phyloP scores from a whole-genome alignment of 1,140 invertebrate genomes.

The Oryzaephilus surinamensis region DNA sequence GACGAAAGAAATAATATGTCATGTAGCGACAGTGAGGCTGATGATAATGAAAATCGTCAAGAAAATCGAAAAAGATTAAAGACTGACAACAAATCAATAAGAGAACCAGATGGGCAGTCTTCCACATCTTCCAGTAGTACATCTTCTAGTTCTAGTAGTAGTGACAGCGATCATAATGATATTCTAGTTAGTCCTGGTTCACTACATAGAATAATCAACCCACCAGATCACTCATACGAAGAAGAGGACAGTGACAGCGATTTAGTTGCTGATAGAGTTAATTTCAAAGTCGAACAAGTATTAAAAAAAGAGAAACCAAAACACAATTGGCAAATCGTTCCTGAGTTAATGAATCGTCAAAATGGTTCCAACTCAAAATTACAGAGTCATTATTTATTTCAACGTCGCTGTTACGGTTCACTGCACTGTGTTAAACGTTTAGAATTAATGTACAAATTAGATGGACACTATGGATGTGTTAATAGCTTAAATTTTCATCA shows the following conservation, averaged over 20 bases:
- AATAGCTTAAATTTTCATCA: constrained; percentile 87
- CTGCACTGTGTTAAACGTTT: constrained; percentile 72
- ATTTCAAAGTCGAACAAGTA: constrained; percentile 40
- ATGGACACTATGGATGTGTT: constrained; percentile 79
- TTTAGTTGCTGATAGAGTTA: constrained; percentile 30
- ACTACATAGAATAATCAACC: too few species aligned
- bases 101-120: too few species aligned
- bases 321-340: constrained; percentile 53
- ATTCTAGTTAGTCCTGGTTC: too few species aligned
- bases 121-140: too few species aligned
- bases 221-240: too few species aligned
- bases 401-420: constrained; percentile 66
- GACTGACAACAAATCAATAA: too few species aligned
- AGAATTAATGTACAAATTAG: constrained; percentile 65
- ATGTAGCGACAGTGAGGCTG: too few species aligned
- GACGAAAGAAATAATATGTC: too few species aligned
- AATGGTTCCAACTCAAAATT: constrained; percentile 38
- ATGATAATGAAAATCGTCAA: too few species aligned
- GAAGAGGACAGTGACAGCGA: constrained; percentile 2
- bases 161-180: too few species aligned
- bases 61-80: too few species aligned
- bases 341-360: constrained; percentile 52
- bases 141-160: too few species aligned
- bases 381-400: constrained; percentile 49
- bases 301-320: constrained; percentile 50